Evolutionary conservation across 1,140 invertebrate species (phyloP).

Genomic region (Diprion similis): DNA sequence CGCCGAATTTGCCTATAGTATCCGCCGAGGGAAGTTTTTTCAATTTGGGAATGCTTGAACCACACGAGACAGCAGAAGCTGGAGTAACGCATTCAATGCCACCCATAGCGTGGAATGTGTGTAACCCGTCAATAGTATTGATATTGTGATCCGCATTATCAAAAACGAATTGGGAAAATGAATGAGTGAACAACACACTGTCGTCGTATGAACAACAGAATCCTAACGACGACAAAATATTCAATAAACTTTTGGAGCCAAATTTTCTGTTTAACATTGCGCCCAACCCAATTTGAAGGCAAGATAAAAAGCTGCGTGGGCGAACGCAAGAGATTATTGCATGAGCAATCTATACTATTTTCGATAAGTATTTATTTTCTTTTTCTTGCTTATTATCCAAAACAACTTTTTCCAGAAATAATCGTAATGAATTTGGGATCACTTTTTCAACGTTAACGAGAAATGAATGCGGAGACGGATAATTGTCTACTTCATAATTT

Average conservation of each 20-base stretch:
- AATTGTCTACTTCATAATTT: slow-evolving; percentile 8
- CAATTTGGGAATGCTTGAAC: slow-evolving; percentile 5
- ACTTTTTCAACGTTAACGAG: slow-evolving; percentile 6
- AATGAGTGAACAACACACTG: not conserved
- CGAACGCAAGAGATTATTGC: slow-evolving; percentile 17
- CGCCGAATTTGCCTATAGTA: slow-evolving; percentile 5
- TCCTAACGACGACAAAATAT: slow-evolving; percentile 17
- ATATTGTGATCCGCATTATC: slow-evolving; percentile 37
- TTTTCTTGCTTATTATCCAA: not conserved
- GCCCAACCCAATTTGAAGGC: slow-evolving; percentile 12
- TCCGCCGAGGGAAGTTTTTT: slow-evolving; percentile 12
- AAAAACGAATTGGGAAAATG: slow-evolving; percentile 28
- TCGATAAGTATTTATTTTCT: not conserved
- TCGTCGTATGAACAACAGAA: slow-evolving; percentile 16
- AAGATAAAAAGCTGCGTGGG: slow-evolving; percentile 13
- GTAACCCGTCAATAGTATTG: slow-evolving; percentile 27
- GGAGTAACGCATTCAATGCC: slow-evolving; percentile 32
- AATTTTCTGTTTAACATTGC: slow-evolving; percentile 19
- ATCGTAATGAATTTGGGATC: not conserved
- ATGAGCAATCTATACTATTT: slow-evolving; percentile 17
- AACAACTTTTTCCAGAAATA: not conserved
- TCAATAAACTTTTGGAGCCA: slow-evolving; percentile 12
- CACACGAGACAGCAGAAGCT: not conserved
- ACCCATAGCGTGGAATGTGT: slow-evolving; percentile 36
- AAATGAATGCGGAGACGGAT: slow-evolving; percentile 11